A percentile compares a stretch with the other conserved stretches of the same genome.
Conservation (phyloP, 2,113 vertebrate genomes). For the Menura novaehollandiae region DNA sequence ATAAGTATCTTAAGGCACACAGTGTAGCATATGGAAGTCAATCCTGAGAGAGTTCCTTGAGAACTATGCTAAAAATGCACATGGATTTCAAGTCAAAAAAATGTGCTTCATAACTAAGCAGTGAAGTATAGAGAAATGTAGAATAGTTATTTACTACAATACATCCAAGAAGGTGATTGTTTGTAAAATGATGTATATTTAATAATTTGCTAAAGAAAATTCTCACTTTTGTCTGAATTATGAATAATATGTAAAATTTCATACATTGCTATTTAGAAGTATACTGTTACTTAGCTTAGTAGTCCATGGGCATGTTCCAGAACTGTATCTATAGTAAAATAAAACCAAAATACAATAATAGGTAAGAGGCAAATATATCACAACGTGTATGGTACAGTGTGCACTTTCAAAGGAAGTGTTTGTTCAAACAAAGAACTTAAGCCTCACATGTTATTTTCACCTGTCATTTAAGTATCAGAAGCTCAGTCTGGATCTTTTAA, state of each 20-base stretch:
- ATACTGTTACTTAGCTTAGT: neutral
- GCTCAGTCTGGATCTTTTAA: conserved; percentile 29
- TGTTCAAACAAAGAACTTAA: neutral
- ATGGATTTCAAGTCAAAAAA: neutral
- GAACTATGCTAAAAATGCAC: neutral
- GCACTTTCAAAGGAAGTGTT: conserved; percentile 21
- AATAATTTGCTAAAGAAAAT: neutral
- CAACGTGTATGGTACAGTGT: neutral
- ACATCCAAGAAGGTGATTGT: neutral
- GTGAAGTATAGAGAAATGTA: neutral
- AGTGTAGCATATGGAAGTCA: neutral
- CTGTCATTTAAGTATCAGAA: neutral
- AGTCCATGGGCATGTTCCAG: conserved; percentile 12
- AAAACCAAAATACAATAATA: neutral
- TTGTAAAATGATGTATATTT: neutral
- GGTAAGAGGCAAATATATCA: conserved; percentile 1
- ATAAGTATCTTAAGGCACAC: neutral
- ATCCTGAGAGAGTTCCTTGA: conserved; percentile 21
- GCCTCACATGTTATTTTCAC: neutral
- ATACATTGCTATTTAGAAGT: neutral
- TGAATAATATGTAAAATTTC: neutral
- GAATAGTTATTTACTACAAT: neutral
- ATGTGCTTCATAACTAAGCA: neutral
- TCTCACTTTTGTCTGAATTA: neutral
- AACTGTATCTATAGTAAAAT: neutral